phyloP scores from a whole-genome alignment of 2,797 vertebrate genomes.

The Phyllotis vaccarum region DNA sequence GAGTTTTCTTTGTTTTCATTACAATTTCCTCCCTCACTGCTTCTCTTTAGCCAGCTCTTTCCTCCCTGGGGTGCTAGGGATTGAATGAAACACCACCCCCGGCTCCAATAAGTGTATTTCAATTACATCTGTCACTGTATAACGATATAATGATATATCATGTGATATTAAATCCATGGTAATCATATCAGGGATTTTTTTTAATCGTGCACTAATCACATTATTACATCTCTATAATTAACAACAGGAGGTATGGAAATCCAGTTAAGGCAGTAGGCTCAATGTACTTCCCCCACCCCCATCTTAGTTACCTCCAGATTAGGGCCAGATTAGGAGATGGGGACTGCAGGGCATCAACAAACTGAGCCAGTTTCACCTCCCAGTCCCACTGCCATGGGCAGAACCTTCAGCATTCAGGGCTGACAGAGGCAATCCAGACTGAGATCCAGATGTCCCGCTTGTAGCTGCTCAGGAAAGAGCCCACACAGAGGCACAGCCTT shows the following conservation, averaged over 20 bases:
- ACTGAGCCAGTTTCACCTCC: conserved; percentile 13
- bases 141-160: conserved; percentile 99
- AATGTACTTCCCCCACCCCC: conserved; percentile 48
- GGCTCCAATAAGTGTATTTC: conserved; percentile 99
- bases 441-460: background rate
- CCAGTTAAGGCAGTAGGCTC: conserved; percentile 83
- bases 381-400: background rate
- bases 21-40: conserved; percentile 86
- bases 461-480: conserved; percentile 68
- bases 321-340: conserved; percentile 62
- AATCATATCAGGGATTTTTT: conserved; percentile 94
- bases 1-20: conserved; percentile 89
- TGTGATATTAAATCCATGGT: conserved; percentile 99
- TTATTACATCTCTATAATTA: conserved; percentile 93
- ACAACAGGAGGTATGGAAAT: conserved; percentile 89
- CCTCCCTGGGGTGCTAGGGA: conserved; percentile 91
- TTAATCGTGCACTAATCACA: conserved; percentile 92
- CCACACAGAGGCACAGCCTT: conserved; percentile 74
- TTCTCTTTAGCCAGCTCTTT: conserved; percentile 90
- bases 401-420: conserved; percentile 34
- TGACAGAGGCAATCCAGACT: conserved; percentile 18
- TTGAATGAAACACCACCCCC: conserved; percentile 95
- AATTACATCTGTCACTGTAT: conserved; percentile 99
- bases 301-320: conserved; percentile 57
- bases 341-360: conserved; percentile 36